phyloP scores from a whole-genome alignment of 2,888 invertebrate species.

The Barypeithes pellucidus region DNA sequence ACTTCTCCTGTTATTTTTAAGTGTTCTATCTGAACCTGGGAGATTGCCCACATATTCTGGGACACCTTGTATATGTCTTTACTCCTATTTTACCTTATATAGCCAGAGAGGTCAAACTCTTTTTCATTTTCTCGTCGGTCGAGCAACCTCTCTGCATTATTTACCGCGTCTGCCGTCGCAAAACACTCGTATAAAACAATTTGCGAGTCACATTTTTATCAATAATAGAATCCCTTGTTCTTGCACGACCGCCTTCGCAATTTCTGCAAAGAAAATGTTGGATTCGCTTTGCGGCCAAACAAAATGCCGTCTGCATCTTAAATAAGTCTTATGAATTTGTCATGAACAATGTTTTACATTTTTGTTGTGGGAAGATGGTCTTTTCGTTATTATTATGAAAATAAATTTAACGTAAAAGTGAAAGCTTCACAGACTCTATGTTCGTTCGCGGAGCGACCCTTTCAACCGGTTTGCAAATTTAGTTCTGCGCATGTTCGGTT shows the following conservation, averaged over 20 bases:
- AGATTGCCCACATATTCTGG: too few species aligned
- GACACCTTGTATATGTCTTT: too few species aligned
- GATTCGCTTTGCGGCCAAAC: constrained; percentile 43
- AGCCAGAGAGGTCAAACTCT: constrained; percentile 11
- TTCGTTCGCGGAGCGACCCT: too few species aligned
- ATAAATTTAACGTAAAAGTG: not conserved
- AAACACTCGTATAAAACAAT: constrained; percentile 69
- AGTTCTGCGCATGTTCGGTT: too few species aligned
- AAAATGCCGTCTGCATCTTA: constrained; percentile 61
- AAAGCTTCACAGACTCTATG: too few species aligned
- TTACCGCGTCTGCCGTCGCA: constrained; percentile 64
- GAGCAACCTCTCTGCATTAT: constrained; percentile 63
- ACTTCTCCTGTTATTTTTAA: too few species aligned
- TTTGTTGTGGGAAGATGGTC: not conserved
- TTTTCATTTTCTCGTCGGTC: constrained; percentile 17
- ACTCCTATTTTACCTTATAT: not conserved
- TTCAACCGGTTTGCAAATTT: too few species aligned
- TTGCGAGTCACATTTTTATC: constrained; percentile 69
- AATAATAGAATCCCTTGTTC: constrained; percentile 68
- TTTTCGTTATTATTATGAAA: constrained; percentile 2
- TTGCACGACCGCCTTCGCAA: constrained; percentile 53
- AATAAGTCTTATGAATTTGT: constrained; percentile 59
- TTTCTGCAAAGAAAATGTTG: constrained; percentile 47
- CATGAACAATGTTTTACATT: constrained; percentile 36
- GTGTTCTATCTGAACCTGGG: too few species aligned